A percentile compares a stretch with the other conserved stretches of the same genome.
phyloP scores from a whole-genome alignment of 2,113 vertebrate species.

The Camelus dromedarius region DNA sequence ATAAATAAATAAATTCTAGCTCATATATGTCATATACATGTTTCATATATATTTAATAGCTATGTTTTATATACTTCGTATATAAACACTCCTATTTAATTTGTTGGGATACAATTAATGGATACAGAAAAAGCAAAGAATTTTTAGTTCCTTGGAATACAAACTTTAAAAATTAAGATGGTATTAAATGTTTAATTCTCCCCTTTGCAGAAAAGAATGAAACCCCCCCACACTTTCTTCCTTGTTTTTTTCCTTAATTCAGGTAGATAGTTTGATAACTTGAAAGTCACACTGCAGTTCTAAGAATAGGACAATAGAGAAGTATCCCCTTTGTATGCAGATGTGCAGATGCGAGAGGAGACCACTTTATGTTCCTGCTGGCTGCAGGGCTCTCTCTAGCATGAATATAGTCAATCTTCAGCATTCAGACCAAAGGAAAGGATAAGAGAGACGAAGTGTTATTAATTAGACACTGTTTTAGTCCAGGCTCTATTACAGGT shows the following conservation, averaged over 20 bases:
- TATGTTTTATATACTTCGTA: not conserved
- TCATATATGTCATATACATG: not conserved
- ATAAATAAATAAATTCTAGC: not conserved
- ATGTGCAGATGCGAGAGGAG: not conserved
- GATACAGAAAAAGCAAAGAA: not conserved
- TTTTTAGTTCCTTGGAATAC: not conserved
- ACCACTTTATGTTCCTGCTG: not conserved
- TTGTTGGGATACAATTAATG: not conserved
- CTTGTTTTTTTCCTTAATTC: not conserved
- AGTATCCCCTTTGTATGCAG: not conserved
- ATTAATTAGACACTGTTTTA: not conserved
- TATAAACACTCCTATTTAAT: not conserved
- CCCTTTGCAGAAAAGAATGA: not conserved
- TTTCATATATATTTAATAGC: not conserved
- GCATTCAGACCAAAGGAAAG: not conserved
- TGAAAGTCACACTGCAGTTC: not conserved
- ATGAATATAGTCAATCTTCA: not conserved
- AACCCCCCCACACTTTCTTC: not conserved
- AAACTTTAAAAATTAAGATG: not conserved
- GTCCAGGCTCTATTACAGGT: not conserved
- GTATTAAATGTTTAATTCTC: conserved; percentile 15
- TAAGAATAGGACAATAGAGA: not conserved
- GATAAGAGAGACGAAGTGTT: not conserved
- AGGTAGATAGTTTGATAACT: not conserved
- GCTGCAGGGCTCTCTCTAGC: not conserved